Evolutionary conservation across 2,797 vertebrate species (phyloP), one percentile per base, ranked within the genome.

Genomic region (Pantherophis alleghaniensis): DNA sequence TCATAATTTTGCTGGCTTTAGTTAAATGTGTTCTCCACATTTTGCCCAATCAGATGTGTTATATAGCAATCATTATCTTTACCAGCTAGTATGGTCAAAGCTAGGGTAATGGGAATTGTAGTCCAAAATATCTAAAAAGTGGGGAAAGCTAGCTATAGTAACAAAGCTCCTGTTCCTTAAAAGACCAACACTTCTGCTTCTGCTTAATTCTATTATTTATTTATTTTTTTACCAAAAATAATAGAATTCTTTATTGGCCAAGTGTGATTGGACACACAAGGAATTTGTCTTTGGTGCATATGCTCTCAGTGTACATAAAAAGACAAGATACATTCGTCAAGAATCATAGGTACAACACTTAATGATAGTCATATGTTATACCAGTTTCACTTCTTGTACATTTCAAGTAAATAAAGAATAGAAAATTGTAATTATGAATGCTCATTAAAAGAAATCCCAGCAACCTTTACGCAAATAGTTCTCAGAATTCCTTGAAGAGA

Each of bases 401-500:
- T 42, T 2, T 60, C 95, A 83, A 94, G 14, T 86, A 93, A 63
- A 60, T 59, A 53, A 87, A 91, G 83, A 91, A 94, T 63, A 60
- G 90, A 90, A 91, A 90, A 56, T 66, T 56, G 88, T 88, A 94
- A 87, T 89, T 90, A 69, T 89, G 88, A 87, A 53, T 59, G 79
- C 9, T 86, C 26, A 42, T 26, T 18, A 11, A 51, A 26, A 60
- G 6, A 55, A 63, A 13, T 87, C 47, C 59, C 59, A 55, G 42
- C 26, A 26, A 11, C 0, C 37, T 22, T 47, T 37, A 24, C 3
- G 14, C 28, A 47, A 53, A 47, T 16, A 59, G 2, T 88, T 79
- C 56, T 69, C 22, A 60, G 4, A 93, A 87, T 55, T 55, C 59
- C 5, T 22, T 61, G 14, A 16, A 12, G 10, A 51, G 28, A n/a